phyloP scores from a whole-genome alignment of 2,888 invertebrate genomes.

The Lymantria dispar region DNA sequence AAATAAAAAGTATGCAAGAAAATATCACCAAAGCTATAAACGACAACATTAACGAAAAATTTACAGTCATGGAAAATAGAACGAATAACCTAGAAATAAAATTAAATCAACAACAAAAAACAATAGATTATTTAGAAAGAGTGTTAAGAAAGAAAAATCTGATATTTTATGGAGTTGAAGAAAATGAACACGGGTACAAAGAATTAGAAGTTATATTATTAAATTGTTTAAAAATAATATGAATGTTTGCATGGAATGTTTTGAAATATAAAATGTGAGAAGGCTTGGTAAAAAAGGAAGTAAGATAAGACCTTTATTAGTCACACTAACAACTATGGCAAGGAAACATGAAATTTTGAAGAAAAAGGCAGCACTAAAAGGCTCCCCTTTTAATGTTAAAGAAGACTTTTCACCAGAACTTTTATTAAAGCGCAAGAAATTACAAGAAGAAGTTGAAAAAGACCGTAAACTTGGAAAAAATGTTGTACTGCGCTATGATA shows the following conservation, averaged over 20 bases:
- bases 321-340: not conserved
- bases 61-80: not conserved
- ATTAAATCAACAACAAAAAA: not conserved
- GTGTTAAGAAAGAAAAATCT: not conserved
- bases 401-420: not conserved
- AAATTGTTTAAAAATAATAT: not conserved
- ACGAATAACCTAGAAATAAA: not conserved
- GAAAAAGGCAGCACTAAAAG: not conserved
- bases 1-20: slow-evolving; percentile 1
- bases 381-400: not conserved
- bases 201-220: not conserved
- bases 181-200: not conserved
- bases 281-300: not conserved
- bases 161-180: not conserved
- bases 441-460: not conserved
- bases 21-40: not conserved
- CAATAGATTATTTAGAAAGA: not conserved
- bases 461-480: not conserved
- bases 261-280: not conserved
- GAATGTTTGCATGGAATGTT: not conserved
- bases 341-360: not conserved
- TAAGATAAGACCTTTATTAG: not conserved
- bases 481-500: not conserved
- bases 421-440: not conserved
- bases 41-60: not conserved